phyloP scores from a whole-genome alignment of 2,113 vertebrate genomes.

The Etia nguti region DNA sequence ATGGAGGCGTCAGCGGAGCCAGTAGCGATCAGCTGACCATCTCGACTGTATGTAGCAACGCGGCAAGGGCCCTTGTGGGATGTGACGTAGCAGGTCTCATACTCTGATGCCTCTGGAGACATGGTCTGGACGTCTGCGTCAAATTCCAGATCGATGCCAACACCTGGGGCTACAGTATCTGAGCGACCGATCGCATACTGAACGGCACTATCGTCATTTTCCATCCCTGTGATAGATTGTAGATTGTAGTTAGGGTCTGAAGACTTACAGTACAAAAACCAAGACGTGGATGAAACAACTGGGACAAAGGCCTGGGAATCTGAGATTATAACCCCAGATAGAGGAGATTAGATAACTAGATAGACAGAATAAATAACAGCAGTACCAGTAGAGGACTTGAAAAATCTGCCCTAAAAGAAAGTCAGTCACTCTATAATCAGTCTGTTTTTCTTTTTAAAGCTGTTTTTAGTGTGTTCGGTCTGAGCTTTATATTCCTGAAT shows the following conservation, averaged over 20 bases:
- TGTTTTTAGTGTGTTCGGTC: not conserved
- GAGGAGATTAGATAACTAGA: not conserved
- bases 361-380: not conserved
- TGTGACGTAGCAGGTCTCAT: conserved; percentile 96
- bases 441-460: not conserved
- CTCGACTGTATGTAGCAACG: conserved; percentile 91
- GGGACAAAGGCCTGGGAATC: accelerated
- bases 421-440: not conserved
- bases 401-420: not conserved
- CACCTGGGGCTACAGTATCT: conserved; percentile 91
- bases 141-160: conserved; percentile 95
- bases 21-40: conserved; percentile 93
- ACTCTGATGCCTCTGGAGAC: conserved; percentile 96
- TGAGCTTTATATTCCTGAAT: not conserved
- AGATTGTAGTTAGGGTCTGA: not conserved
- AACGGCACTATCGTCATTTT: conserved; percentile 93
- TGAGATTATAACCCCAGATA: not conserved
- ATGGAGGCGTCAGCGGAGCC: conserved; percentile 97
- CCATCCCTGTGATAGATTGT: conserved; percentile 80
- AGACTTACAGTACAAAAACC: not conserved
- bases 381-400: not conserved
- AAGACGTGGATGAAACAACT: not conserved
- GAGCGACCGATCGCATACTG: conserved; percentile 97
- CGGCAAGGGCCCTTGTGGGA: conserved; percentile 97
- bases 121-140: conserved; percentile 97